Evolutionary conservation across 2,113 vertebrate species (phyloP), one percentile per base, ranked within the genome.

Genomic region (Ptilorrhoa leucosticta): DNA sequence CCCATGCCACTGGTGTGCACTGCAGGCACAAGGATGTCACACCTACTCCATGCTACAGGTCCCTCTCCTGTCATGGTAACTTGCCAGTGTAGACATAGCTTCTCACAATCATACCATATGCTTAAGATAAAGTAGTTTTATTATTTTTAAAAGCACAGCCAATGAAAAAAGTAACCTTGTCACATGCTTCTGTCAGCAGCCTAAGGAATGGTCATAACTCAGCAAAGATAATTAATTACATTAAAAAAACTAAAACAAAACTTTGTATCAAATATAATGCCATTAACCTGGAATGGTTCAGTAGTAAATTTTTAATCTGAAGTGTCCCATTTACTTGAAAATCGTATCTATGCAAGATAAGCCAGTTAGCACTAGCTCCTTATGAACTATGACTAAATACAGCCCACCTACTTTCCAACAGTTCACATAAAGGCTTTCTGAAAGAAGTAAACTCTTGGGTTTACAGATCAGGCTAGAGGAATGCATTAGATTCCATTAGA

Each of bases 391-490:
- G 6, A 57, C n/a, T 89, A 53, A 83, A 84, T 33, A 30, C 15
- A 64, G 66, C 33, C 30, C 48, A 71, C 33, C n/a, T 73, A 60
- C 28, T 57, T 90, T 69, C 51, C 35, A 94, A 47, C 45, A 61
- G 57, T 68, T 65, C 75, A 80, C 20, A 61, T 2, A 66, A 69
- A 81, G 18, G 31, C 12, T 63, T 89, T 77, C 58, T 7, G 13
- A n/a, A 89, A 93, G 54, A 80, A 70, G 72, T 75, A 91, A 86
- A 83, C 69, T 60, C 64, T 56, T 61, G 37, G 47, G 47, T 94
- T 83, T 87, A 89, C 64, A 95, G 56, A 87, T 66, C 71, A 53
- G 1, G 2, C 39, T 65, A 79, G 22, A 88, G 37, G 75, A 96
- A 91, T 69, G 80, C 35, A 90, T 26, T 50, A 53, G 76, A 92